Percentiles rank a stretch among this genome's conserved stretches.
phyloP scores from a whole-genome alignment of 2,797 vertebrate genomes.

The Parotocinclus haroldoi region DNA sequence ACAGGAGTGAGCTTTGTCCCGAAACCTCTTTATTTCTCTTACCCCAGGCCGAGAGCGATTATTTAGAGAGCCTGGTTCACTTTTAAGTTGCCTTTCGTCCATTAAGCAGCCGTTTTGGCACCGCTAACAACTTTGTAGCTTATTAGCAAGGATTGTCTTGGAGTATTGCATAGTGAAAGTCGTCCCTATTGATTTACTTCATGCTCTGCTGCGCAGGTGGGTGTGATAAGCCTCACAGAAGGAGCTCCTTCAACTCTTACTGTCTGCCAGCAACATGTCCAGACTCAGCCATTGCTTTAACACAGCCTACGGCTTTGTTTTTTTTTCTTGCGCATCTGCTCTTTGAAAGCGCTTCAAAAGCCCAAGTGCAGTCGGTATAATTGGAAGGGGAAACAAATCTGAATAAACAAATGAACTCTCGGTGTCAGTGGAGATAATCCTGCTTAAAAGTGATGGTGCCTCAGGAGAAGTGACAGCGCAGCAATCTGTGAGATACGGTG shows the following conservation, averaged over 20 bases:
- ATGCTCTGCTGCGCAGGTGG: constrained; percentile 16
- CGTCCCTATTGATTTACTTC: constrained; percentile 14
- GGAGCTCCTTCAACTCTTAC: not conserved
- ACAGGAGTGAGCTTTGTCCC: no score
- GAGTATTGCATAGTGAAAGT: constrained; percentile 5
- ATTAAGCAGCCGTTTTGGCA: not conserved
- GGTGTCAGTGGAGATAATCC: constrained; percentile 63
- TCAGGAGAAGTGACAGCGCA: constrained; percentile 51
- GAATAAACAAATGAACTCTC: constrained; percentile 59
- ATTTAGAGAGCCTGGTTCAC: no score
- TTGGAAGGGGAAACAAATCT: constrained; percentile 35
- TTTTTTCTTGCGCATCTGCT: not conserved
- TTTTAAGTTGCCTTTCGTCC: no score
- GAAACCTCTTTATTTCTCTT: no score
- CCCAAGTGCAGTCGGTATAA: constrained; percentile 16
- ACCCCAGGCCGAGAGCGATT: no score
- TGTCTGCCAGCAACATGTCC: constrained; percentile 14
- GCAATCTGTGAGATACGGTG: constrained; percentile 55
- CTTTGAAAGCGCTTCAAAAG: not conserved
- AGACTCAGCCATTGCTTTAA: constrained; percentile 13
- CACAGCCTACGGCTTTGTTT: not conserved
- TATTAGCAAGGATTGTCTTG: constrained; percentile 14
- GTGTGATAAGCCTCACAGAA: constrained; percentile 10
- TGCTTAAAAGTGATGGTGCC: constrained; percentile 64
- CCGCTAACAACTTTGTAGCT: constrained; percentile 14